phyloP scores from a whole-genome alignment of 2,888 invertebrate genomes.

The Hipparchia semele region DNA sequence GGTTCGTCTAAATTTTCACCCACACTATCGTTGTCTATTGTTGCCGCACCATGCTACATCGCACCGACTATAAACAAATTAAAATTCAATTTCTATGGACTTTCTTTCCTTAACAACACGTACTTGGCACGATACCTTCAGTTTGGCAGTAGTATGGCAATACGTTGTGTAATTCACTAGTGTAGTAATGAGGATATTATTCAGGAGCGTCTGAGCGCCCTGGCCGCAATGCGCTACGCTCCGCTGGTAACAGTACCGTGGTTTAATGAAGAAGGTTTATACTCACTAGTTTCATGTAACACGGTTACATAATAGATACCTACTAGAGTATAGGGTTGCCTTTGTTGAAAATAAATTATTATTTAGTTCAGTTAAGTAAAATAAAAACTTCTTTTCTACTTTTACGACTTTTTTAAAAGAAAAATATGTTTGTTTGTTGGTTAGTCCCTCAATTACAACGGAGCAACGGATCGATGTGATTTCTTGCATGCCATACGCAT shows the following conservation, averaged over 20 bases:
- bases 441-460: no score
- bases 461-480: no score
- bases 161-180: slow-evolving; percentile 64
- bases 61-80: no score
- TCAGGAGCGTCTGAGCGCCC: slow-evolving; percentile 61
- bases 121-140: slow-evolving; percentile 45
- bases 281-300: slow-evolving; percentile 1
- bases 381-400: no score
- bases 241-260: slow-evolving; percentile 44
- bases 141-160: slow-evolving; percentile 28
- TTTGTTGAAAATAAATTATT: background rate
- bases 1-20: no score
- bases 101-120: slow-evolving; percentile 14
- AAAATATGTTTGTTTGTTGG: no score
- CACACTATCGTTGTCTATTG: no score
- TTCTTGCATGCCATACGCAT: no score
- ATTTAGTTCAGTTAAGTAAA: no score
- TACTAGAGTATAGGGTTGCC: background rate
- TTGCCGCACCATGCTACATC: no score
- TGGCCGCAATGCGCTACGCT: slow-evolving; percentile 47
- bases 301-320: background rate
- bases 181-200: slow-evolving; percentile 73
- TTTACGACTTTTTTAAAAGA: no score
- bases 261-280: slow-evolving; percentile 11
- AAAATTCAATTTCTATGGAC: no score